These are phyloP conservation scores for Anagyrus pseudococci DNA, from an alignment of 2,888 invertebrate genomes.

Conservation along the genomic window DNA sequence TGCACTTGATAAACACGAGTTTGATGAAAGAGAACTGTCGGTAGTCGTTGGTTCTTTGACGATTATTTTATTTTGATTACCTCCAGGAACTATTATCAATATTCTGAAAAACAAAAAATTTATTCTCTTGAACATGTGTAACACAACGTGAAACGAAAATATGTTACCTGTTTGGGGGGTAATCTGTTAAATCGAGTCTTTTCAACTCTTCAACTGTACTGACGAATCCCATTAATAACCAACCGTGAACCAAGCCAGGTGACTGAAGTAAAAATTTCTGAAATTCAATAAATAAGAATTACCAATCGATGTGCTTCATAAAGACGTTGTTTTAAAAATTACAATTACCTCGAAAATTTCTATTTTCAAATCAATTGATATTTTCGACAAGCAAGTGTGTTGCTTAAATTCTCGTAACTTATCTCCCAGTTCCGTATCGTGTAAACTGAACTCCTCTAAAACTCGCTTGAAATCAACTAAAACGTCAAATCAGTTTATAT, in stretches of 20 bases:
- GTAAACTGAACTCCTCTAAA: constrained; percentile 63
- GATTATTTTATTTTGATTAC: no score
- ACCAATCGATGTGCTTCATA: background rate
- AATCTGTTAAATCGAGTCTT: constrained; percentile 66
- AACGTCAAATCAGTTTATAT: constrained; percentile 24
- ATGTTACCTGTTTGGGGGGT: constrained; percentile 71
- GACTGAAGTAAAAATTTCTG: constrained; percentile 61
- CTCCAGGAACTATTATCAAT: constrained; percentile 16
- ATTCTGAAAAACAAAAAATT: constrained; percentile 17
- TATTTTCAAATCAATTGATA: constrained; percentile 44
- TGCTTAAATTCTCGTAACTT: constrained; percentile 42
- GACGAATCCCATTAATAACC: constrained; percentile 71
- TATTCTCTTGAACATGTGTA: no score
- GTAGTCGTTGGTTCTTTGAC: no score
- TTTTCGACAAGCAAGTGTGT: constrained; percentile 37
- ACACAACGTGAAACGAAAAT: no score
- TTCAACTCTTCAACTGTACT: constrained; percentile 67
- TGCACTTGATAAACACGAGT: no score
- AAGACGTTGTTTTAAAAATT: constrained; percentile 1
- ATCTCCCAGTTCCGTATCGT: constrained; percentile 48
- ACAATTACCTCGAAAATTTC: constrained; percentile 49
- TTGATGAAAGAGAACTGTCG: no score
- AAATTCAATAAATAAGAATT: background rate
- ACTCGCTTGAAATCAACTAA: constrained; percentile 68
- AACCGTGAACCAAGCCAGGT: constrained; percentile 69